Evolutionary conservation across 2,113 vertebrate genomes (phyloP).

Genomic region (Hydropotes inermis): DNA sequence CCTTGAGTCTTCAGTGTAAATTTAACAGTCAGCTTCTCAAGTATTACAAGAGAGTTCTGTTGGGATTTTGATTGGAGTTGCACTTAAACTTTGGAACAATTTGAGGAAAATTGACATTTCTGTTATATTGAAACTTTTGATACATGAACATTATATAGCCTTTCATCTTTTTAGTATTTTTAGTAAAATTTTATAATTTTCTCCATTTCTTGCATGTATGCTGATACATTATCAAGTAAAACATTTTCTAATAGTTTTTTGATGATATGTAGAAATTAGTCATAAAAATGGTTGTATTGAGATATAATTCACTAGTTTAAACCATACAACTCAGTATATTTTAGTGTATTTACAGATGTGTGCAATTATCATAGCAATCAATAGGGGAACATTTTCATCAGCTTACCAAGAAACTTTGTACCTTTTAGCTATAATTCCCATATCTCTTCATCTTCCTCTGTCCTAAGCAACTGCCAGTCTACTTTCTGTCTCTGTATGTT

Average conservation of each 20-base stretch:
- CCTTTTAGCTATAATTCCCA: not conserved
- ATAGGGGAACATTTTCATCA: not conserved
- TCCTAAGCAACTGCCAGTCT: not conserved
- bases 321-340: not conserved
- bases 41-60: not conserved
- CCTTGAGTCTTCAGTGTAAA: not conserved
- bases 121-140: not conserved
- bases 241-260: not conserved
- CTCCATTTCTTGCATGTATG: not conserved
- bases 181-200: not conserved
- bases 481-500: not conserved
- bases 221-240: not conserved
- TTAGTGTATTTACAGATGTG: not conserved
- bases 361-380: not conserved
- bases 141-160: not conserved
- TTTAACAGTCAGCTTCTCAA: not conserved
- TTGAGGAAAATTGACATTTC: not conserved
- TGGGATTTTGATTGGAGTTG: not conserved
- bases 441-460: not conserved
- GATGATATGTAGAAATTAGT: not conserved
- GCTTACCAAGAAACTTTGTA: not conserved
- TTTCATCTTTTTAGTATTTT: conserved; percentile 1
- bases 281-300: not conserved
- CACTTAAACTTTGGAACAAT: not conserved
- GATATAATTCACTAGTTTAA: not conserved